Evolutionary conservation across 2,888 invertebrate genomes (phyloP).

Genomic region (Tanypteryx hageni): DNA sequence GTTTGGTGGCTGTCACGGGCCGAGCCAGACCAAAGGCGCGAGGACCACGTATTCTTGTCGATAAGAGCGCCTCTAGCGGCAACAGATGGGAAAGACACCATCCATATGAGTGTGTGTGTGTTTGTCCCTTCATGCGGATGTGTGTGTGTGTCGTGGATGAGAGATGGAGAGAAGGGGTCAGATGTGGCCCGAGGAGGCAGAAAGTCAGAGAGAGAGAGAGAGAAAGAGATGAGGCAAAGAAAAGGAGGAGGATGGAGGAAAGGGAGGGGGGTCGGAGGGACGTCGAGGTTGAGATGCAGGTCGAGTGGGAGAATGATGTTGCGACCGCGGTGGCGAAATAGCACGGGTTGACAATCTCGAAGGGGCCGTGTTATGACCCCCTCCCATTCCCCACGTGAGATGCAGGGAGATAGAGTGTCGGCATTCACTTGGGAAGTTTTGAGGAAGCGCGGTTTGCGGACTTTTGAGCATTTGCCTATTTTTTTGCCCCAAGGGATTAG

Average conservation of each 20-base stretch:
- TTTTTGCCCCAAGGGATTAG: too few species aligned
- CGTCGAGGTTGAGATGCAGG: neutral
- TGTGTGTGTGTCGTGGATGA: too few species aligned
- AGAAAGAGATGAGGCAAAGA: neutral
- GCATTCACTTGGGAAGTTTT: neutral
- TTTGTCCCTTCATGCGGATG: neutral
- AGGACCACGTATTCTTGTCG: neutral
- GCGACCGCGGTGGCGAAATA: neutral
- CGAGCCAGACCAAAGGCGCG: neutral
- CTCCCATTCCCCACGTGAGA: neutral
- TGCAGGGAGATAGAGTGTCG: neutral
- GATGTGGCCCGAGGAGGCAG: neutral
- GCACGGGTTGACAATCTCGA: neutral
- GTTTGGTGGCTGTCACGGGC: neutral
- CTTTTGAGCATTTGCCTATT: too few species aligned
- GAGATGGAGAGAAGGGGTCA: neutral
- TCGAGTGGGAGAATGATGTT: neutral
- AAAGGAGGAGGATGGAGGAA: neutral
- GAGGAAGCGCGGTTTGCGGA: too few species aligned
- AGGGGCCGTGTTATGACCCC: neutral
- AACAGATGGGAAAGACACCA: conserved; percentile 6
- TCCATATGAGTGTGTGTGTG: conserved; percentile 1
- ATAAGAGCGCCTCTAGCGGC: conserved; percentile 20
- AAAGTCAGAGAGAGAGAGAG: neutral
- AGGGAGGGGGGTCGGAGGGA: neutral